Percentiles rank a stretch among this genome's conserved stretches.
Evolutionary conservation across 2,113 vertebrate species (phyloP).

Genomic region (Pollimyrus isidori): DNA sequence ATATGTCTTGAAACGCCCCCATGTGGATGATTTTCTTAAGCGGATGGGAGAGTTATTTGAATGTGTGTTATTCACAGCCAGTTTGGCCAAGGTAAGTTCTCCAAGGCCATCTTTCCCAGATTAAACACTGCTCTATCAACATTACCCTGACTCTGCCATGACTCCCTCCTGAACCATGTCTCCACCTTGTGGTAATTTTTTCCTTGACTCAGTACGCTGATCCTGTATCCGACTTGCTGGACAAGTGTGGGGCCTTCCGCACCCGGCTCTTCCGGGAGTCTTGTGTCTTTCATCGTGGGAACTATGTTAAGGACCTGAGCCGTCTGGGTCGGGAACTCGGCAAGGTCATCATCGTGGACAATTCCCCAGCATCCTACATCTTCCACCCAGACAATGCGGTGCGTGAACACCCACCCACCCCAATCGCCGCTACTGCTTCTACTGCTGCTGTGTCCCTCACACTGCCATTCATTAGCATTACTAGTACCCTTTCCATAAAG

Average conservation of each 20-base stretch:
- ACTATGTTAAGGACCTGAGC: constrained; percentile 96
- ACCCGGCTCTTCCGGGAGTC: constrained; percentile 90
- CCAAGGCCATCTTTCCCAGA: background rate
- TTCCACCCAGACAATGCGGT: constrained; percentile 95
- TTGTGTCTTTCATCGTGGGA: constrained; percentile 90
- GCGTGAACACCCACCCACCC: constrained; percentile 29
- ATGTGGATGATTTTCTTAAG: constrained; percentile 88
- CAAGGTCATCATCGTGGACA: constrained; percentile 91
- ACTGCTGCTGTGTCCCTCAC: background rate
- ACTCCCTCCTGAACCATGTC: background rate
- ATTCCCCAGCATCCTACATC: constrained; percentile 90
- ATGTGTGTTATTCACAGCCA: constrained; percentile 93
- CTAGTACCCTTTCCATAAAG: background rate
- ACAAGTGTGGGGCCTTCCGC: constrained; percentile 86
- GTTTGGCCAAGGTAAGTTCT: constrained; percentile 86
- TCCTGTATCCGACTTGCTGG: constrained; percentile 87
- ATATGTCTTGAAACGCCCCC: constrained; percentile 87
- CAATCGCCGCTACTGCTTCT: background rate
- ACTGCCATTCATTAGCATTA: background rate
- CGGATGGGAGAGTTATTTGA: constrained; percentile 95
- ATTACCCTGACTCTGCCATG: background rate
- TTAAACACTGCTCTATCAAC: background rate
- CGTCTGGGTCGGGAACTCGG: constrained; percentile 83
- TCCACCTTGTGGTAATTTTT: background rate
- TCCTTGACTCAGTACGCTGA: constrained; percentile 75